Conservation (phyloP, 2,113 vertebrate species). For the Ahaetulla prasina region DNA sequence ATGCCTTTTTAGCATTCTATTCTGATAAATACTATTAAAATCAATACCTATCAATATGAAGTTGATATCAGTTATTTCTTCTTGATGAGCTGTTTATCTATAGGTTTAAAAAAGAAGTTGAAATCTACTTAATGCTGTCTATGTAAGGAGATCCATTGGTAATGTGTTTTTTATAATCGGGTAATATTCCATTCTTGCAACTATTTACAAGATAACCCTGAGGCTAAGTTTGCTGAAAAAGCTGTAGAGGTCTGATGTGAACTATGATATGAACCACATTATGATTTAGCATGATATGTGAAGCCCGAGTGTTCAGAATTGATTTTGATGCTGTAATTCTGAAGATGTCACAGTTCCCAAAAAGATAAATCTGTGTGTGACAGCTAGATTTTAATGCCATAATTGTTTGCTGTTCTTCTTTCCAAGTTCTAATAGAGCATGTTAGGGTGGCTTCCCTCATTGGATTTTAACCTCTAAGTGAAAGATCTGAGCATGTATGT, state of each 20-base stretch:
- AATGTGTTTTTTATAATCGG: not conserved
- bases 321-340: not conserved
- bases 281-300: not conserved
- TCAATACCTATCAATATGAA: not conserved
- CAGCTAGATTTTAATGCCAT: not conserved
- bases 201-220: not conserved
- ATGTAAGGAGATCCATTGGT: not conserved
- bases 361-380: not conserved
- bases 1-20: not conserved
- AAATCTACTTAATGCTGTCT: not conserved
- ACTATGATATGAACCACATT: not conserved
- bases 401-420: not conserved
- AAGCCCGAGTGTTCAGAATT: not conserved
- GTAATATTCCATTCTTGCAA: not conserved
- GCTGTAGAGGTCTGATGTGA: not conserved
- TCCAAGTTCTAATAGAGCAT: not conserved
- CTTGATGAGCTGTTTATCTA: not conserved
- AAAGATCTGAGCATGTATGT: not conserved
- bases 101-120: not conserved
- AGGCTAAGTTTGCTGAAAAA: not conserved
- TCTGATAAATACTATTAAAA: not conserved
- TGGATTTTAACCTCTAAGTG: conserved; percentile 6
- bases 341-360: not conserved
- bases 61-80: not conserved
- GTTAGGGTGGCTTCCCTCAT: not conserved